Evolutionary conservation across 2,797 vertebrate species (phyloP).

Genomic region (Megalops cyprinoides): DNA sequence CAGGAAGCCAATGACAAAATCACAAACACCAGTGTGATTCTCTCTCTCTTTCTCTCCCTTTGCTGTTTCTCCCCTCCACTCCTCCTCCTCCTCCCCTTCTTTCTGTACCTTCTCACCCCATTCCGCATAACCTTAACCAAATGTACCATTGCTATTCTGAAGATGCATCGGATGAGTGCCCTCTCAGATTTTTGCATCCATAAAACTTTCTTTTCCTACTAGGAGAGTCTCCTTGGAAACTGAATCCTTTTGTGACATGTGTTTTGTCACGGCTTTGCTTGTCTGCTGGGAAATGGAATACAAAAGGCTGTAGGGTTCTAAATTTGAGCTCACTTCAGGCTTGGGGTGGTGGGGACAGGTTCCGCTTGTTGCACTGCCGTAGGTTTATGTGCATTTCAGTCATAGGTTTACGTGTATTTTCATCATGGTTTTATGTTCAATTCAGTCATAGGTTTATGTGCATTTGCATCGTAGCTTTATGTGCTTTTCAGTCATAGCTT

Average conservation of each 20-base stretch:
- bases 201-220: constrained; percentile 47
- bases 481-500: neutral
- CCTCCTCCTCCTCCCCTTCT: neutral
- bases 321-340: constrained; percentile 18
- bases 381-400: neutral
- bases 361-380: neutral
- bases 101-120: constrained; percentile 45
- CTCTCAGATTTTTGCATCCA: constrained; percentile 51
- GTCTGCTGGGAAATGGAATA: constrained; percentile 67
- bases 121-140: constrained; percentile 52
- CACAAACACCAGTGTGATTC: constrained; percentile 12
- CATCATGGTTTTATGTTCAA: neutral
- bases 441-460: neutral
- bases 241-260: constrained; percentile 80
- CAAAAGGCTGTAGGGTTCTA: constrained; percentile 64
- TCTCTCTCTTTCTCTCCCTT: constrained; percentile 41
- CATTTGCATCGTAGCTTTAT: neutral
- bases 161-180: constrained; percentile 58
- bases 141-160: constrained; percentile 65
- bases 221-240: constrained; percentile 78
- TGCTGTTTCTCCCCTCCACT: constrained; percentile 56
- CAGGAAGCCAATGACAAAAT: constrained; percentile 32
- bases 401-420: neutral
- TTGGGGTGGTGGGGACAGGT: constrained; percentile 13
- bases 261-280: constrained; percentile 75